Conservation (phyloP, 2,113 vertebrate species). For the Anthoscopus minutus region DNA sequence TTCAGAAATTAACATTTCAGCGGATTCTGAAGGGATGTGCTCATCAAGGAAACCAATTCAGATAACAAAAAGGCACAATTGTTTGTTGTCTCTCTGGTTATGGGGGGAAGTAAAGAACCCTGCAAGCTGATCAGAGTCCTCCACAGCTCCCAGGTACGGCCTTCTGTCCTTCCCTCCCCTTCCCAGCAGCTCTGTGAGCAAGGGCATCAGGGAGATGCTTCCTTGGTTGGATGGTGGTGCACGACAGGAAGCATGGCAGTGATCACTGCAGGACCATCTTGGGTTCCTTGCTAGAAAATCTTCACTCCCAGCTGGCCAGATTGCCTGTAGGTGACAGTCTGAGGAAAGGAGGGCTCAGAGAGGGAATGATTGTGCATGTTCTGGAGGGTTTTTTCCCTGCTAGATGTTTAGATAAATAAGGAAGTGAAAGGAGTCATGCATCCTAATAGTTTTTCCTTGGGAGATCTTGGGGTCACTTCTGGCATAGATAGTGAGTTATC, state of each 20-base stretch:
- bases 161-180: background rate
- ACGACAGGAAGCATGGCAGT: accelerated
- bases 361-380: background rate
- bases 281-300: background rate
- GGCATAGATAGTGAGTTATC: background rate
- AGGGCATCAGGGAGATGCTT: background rate
- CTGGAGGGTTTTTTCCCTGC: background rate
- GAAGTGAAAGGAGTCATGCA: background rate
- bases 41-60: slow-evolving; percentile 50
- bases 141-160: accelerated
- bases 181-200: background rate
- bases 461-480: background rate
- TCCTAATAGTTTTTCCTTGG: background rate
- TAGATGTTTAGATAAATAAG: background rate
- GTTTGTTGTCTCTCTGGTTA: background rate
- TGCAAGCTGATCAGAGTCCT: background rate
- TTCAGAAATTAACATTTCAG: slow-evolving; percentile 44
- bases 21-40: background rate
- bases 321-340: background rate
- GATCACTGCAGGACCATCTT: background rate
- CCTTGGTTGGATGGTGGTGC: no score
- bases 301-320: background rate
- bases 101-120: background rate
- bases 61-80: slow-evolving; percentile 25
- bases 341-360: background rate